Percentiles rank a stretch among this genome's conserved stretches.
phyloP scores from a whole-genome alignment of 1,140 invertebrate species.

The Delia radicum region DNA sequence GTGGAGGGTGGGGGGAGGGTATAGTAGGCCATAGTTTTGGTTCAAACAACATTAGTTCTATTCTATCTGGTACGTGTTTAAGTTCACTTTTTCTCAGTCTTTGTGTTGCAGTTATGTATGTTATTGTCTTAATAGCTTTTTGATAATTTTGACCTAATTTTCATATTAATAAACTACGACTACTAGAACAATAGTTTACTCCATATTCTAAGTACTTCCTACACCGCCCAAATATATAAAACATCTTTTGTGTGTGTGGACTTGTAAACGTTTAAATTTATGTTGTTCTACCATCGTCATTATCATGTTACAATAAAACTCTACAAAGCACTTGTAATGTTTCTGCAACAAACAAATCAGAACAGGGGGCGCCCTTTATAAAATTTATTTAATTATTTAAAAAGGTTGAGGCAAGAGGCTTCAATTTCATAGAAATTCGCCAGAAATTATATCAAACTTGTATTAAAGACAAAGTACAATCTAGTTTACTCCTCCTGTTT shows the following conservation, averaged over 20 bases:
- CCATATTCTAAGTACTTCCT: not conserved
- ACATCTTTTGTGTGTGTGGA: not conserved
- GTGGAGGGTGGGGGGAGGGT: no score
- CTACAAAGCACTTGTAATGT: not conserved
- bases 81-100: not conserved
- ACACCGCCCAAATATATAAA: not conserved
- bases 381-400: no score
- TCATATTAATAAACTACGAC: not conserved
- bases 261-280: not conserved
- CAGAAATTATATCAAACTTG: no score
- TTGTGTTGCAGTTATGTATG: not conserved
- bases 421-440: no score
- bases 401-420: no score
- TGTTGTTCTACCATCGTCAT: not conserved
- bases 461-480: no score
- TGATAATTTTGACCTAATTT: constrained; percentile 21
- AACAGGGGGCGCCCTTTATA: not conserved
- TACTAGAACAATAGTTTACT: not conserved
- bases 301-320: not conserved
- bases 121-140: constrained; percentile 20
- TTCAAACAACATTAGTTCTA: not conserved
- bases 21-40: not conserved
- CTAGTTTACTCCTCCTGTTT: no score
- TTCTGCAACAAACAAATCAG: not conserved
- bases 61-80: not conserved